A percentile compares a stretch with the other conserved stretches of the same genome.
Conservation (phyloP, 2,888 invertebrate genomes). For the Oligia strigilis region DNA sequence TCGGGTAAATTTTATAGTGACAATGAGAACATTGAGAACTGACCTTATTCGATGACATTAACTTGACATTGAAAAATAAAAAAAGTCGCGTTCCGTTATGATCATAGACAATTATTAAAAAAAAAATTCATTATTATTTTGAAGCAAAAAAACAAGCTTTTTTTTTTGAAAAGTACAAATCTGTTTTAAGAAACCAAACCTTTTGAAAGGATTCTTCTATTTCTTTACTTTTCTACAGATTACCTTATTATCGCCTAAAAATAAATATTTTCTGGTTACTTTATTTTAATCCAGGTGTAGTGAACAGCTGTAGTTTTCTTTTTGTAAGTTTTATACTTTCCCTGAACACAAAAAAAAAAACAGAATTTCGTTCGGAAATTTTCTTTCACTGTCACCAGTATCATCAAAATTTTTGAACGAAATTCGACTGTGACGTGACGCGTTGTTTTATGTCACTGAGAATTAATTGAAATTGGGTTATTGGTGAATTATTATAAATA, state of each 20-base stretch:
- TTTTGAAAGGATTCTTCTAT: not conserved
- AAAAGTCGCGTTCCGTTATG: constrained; percentile 33
- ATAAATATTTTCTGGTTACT: too few species aligned
- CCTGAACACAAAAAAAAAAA: not conserved
- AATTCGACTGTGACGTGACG: constrained; percentile 80
- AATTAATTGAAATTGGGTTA: constrained; percentile 72
- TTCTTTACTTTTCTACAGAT: not conserved
- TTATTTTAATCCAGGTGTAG: not conserved
- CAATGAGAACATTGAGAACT: constrained; percentile 63
- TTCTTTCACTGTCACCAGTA: not conserved
- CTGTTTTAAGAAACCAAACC: not conserved
- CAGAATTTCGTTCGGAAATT: constrained; percentile 17
- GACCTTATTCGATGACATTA: constrained; percentile 70
- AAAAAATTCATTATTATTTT: not conserved
- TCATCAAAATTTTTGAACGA: constrained; percentile 69
- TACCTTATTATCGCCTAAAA: not conserved
- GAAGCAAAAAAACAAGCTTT: not conserved
- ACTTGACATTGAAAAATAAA: constrained; percentile 74
- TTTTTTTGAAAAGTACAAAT: too few species aligned
- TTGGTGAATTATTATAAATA: constrained; percentile 64
- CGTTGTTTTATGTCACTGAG: constrained; percentile 83
- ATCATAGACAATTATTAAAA: not conserved
- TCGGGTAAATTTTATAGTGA: constrained; percentile 8
- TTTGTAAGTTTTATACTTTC: too few species aligned
- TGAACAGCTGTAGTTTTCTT: not conserved